Evolutionary conservation across 1,140 invertebrate species (phyloP).

Genomic region (Drosophila obscura): DNA sequence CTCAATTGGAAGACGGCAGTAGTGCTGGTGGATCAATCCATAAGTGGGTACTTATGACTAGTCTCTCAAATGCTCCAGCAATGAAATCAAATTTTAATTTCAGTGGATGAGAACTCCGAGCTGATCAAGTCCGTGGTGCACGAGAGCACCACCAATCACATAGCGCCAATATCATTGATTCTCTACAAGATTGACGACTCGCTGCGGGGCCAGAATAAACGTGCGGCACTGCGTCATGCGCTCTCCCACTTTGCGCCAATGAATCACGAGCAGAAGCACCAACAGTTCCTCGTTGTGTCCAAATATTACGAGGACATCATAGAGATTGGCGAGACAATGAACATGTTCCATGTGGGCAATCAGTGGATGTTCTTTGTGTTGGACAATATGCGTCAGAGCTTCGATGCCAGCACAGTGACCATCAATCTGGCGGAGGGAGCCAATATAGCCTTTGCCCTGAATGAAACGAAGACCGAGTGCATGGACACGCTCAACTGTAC

Average conservation of each 20-base stretch:
- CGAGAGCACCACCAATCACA: conserved; percentile 73
- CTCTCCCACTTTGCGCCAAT: conserved; percentile 56
- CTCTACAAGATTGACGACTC: conserved; percentile 76
- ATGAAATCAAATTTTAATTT: too few relatives aligned
- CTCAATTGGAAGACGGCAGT: conserved; percentile 89
- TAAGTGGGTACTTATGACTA: conserved; percentile 85
- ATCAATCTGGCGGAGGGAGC: conserved; percentile 89
- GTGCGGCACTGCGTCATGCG: conserved; percentile 47
- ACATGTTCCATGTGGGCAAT: conserved; percentile 88
- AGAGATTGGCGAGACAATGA: conserved; percentile 87
- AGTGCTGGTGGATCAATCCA: conserved; percentile 88
- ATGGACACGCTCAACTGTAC: conserved; percentile 71
- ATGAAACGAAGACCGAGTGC: conserved; percentile 85
- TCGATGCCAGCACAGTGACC: conserved; percentile 85
- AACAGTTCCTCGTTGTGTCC: conserved; percentile 83
- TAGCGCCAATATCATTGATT: conserved; percentile 71
- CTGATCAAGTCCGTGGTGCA: conserved; percentile 71
- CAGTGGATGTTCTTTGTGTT: conserved; percentile 93
- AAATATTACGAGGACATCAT: conserved; percentile 86
- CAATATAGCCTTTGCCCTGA: conserved; percentile 92
- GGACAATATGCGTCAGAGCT: conserved; percentile 85
- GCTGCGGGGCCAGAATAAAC: conserved; percentile 64
- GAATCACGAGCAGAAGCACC: conserved; percentile 48
- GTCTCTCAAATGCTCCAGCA: too few relatives aligned
- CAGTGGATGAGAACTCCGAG: conserved; percentile 66